These are phyloP conservation scores for Eulemur albifrons DNA, from an alignment of 2,797 vertebrate species.

Conservation along the genomic window DNA sequence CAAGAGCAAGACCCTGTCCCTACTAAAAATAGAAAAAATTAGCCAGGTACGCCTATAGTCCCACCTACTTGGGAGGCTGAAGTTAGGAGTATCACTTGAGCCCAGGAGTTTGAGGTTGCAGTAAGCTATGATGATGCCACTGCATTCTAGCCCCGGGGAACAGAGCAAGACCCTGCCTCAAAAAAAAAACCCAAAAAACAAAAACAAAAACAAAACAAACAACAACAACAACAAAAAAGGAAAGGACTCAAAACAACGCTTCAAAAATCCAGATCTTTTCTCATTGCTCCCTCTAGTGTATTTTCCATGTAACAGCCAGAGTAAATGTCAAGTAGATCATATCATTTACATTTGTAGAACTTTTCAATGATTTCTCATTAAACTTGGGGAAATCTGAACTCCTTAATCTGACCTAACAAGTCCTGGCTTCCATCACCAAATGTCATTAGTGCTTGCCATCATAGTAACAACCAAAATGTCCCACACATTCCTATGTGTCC, in stretches of 20 bases:
- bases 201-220: neutral
- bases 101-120: too few relatives aligned
- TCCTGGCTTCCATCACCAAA: neutral
- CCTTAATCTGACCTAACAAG: neutral
- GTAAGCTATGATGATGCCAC: too few relatives aligned
- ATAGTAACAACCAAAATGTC: neutral
- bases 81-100: too few relatives aligned
- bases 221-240: too few relatives aligned
- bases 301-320: neutral
- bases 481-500: neutral
- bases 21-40: too few relatives aligned
- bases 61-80: too few relatives aligned
- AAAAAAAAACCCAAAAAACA: neutral
- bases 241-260: neutral
- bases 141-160: too few relatives aligned
- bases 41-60: too few relatives aligned
- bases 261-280: neutral
- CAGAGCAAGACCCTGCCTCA: neutral
- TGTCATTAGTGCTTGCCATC: neutral
- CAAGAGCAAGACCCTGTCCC: neutral
- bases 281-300: neutral
- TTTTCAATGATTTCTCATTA: conserved; percentile 10
- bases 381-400: neutral
- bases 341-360: neutral
- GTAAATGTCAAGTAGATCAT: neutral